Percentiles rank a stretch among this genome's conserved stretches.
Evolutionary conservation across 2,888 invertebrate genomes (phyloP).

Genomic region (Metellina segmentata): DNA sequence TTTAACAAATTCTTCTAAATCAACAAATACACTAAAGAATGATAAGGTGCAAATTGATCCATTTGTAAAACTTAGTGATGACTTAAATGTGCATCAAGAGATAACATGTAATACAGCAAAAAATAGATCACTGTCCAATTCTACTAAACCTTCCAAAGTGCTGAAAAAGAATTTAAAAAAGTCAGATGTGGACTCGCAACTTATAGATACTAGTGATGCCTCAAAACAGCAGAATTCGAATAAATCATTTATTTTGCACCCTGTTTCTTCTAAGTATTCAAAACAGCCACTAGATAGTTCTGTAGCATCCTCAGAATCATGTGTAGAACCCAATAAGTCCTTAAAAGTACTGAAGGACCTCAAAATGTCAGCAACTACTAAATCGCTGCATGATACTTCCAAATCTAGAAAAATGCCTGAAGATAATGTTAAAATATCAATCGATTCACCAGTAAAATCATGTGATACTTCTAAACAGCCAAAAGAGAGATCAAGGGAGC

Average conservation of each 20-base stretch:
- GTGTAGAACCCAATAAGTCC: neutral
- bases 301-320: neutral
- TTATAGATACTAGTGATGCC: too few species aligned
- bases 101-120: neutral
- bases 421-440: too few species aligned
- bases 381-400: too few species aligned
- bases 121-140: neutral
- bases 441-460: neutral
- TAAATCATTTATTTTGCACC: too few species aligned
- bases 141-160: neutral
- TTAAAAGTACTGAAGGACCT: neutral
- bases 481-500: neutral
- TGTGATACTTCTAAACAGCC: neutral
- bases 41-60: neutral
- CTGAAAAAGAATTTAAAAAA: neutral
- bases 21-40: neutral
- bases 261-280: neutral
- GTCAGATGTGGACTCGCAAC: neutral
- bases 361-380: neutral
- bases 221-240: too few species aligned
- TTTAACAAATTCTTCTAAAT: neutral
- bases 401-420: too few species aligned
- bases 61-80: neutral
- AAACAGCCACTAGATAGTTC: neutral
- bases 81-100: neutral